A percentile compares a stretch with the other conserved stretches of the same genome.
Evolutionary conservation across 2,797 vertebrate species (phyloP).

Genomic region (Poeciliopsis gracilis): DNA sequence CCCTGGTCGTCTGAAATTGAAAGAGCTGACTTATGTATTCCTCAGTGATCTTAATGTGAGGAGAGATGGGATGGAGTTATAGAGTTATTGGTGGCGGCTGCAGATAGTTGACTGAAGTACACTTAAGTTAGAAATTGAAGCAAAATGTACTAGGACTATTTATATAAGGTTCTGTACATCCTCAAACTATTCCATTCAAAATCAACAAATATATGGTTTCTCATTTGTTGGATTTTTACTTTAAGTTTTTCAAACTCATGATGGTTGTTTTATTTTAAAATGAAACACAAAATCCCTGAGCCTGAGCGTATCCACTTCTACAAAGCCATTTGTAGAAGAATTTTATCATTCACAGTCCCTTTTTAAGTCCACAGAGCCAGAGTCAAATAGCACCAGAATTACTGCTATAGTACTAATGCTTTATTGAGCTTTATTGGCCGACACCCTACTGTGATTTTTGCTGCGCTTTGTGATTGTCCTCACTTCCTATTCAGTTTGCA

Average conservation of each 20-base stretch:
- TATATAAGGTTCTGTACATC: conserved; percentile 3
- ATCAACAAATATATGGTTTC: conserved; percentile 23
- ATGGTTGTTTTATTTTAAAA: conserved; percentile 7
- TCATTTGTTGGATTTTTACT: conserved; percentile 6
- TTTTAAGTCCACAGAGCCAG: conserved; percentile 37
- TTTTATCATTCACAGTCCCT: conserved; percentile 18
- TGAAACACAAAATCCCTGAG: conserved; percentile 33
- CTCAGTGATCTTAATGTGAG: not conserved
- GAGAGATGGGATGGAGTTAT: not conserved
- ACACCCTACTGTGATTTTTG: conserved; percentile 49
- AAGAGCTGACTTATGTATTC: not conserved
- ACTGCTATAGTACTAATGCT: conserved; percentile 44
- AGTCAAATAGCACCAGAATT: conserved; percentile 43
- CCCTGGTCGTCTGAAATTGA: not conserved
- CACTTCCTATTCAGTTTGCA: conserved; percentile 59
- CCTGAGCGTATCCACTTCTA: conserved; percentile 21
- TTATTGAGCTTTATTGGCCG: conserved; percentile 50
- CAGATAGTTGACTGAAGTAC: not conserved
- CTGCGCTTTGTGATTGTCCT: conserved; percentile 49
- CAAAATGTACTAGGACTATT: not conserved
- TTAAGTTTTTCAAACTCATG: not conserved
- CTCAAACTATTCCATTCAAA: conserved; percentile 16
- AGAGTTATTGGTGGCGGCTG: not conserved
- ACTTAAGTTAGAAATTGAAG: not conserved
- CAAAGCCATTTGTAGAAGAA: conserved; percentile 27